These are phyloP conservation scores for Eurytoma californica DNA, from an alignment of 2,888 invertebrate genomes.

Conservation along the genomic window DNA sequence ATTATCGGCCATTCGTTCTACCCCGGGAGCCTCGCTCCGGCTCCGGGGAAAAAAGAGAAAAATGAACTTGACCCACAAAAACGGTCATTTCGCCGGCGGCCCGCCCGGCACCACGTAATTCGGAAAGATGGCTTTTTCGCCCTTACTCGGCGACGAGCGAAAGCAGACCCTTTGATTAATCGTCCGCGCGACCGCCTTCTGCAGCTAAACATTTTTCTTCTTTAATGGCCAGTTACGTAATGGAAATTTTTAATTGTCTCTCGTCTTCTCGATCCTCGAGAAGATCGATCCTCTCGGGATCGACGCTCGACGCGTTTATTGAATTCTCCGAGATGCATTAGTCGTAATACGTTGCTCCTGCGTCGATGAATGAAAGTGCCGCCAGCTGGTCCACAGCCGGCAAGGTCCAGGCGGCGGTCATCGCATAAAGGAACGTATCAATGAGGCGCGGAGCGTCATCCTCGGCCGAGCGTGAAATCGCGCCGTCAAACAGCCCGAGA, in stretches of 20 bases:
- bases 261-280: not conserved
- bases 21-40: not conserved
- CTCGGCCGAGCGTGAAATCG: conserved; percentile 23
- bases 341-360: not conserved
- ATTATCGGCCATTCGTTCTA: conserved; percentile 47
- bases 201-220: conserved; percentile 18
- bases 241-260: conserved; percentile 15
- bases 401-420: not conserved
- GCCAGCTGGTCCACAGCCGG: not conserved
- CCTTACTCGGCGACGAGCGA: not conserved
- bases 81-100: conserved; percentile 22
- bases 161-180: conserved; percentile 26
- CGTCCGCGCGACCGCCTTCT: not conserved
- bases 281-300: not conserved
- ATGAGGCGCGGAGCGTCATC: not conserved
- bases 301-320: not conserved
- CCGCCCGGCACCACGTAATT: conserved; percentile 9
- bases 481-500: conserved; percentile 14
- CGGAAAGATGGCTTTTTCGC: conserved; percentile 38
- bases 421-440: conserved; percentile 3
- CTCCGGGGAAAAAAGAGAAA: conserved; percentile 27
- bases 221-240: conserved; percentile 1
- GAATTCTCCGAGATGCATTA: not conserved
- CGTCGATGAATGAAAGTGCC: not conserved
- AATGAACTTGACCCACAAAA: conserved; percentile 41